Conservation (phyloP, 2,797 vertebrate species). For the Fistularia tabacaria region DNA sequence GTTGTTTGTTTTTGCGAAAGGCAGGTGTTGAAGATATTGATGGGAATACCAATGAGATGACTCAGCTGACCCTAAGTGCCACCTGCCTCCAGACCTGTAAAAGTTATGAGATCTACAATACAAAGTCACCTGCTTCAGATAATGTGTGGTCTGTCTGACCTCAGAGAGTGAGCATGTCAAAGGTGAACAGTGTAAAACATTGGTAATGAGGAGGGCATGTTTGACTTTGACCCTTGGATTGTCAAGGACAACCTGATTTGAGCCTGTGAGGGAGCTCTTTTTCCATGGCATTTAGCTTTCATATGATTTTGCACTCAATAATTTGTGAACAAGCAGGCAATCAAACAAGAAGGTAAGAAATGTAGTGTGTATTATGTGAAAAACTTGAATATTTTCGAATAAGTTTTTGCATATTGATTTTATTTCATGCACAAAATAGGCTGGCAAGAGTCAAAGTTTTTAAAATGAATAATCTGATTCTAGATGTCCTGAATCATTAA, state of each 20-base stretch:
- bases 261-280: slow-evolving; percentile 6
- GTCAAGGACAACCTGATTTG: slow-evolving; percentile 24
- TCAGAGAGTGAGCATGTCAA: slow-evolving; percentile 20
- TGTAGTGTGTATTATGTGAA: no score
- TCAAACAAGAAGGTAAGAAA: no score
- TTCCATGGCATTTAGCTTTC: no score
- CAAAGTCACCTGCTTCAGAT: slow-evolving; percentile 41
- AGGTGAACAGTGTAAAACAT: slow-evolving; percentile 40
- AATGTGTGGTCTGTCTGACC: slow-evolving; percentile 56
- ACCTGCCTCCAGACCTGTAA: slow-evolving; percentile 46
- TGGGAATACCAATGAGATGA: slow-evolving; percentile 3
- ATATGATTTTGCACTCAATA: no score
- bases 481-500: no score
- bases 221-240: slow-evolving; percentile 23
- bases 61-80: slow-evolving; percentile 17
- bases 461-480: no score
- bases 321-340: no score
- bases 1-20: background rate
- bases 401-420: no score
- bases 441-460: no score
- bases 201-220: slow-evolving; percentile 18
- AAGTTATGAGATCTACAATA: slow-evolving; percentile 38
- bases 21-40: slow-evolving; percentile 22
- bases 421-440: no score
- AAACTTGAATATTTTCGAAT: no score